Conservation (phyloP, 2,797 vertebrate genomes). For the Dallia pectoralis region DNA sequence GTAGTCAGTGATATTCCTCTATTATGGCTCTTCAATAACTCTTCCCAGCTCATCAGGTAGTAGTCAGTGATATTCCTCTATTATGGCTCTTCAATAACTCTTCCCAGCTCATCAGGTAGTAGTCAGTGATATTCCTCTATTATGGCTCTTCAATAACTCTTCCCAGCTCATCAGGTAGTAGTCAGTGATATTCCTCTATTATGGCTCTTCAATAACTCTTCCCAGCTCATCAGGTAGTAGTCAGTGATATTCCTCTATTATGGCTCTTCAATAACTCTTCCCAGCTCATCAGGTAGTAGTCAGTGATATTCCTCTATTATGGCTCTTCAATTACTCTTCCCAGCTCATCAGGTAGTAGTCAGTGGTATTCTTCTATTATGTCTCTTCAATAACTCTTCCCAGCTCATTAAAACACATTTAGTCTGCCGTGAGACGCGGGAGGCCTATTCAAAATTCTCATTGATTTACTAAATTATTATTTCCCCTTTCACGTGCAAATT, state of each 20-base stretch:
- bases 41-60: conserved; percentile 17
- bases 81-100: not conserved
- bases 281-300: conserved; percentile 14
- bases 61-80: conserved; percentile 7
- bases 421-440: conserved; percentile 8
- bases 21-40: not conserved
- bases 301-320: conserved; percentile 10
- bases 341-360: conserved; percentile 12
- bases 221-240: conserved; percentile 15
- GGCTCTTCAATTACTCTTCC: not conserved
- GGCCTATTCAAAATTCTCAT: conserved; percentile 9
- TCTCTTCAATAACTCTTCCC: not conserved
- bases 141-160: not conserved
- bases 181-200: conserved; percentile 6
- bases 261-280: not conserved
- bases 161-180: conserved; percentile 16
- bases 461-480: conserved; percentile 13
- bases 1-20: conserved; percentile 7
- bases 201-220: not conserved
- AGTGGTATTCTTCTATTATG: conserved; percentile 11
- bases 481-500: conserved; percentile 20
- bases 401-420: conserved; percentile 24
- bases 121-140: conserved; percentile 6
- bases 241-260: conserved; percentile 7
- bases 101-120: conserved; percentile 17